Conservation (phyloP, 1,140 invertebrate species). For the Leptestheria dahalacensis region DNA sequence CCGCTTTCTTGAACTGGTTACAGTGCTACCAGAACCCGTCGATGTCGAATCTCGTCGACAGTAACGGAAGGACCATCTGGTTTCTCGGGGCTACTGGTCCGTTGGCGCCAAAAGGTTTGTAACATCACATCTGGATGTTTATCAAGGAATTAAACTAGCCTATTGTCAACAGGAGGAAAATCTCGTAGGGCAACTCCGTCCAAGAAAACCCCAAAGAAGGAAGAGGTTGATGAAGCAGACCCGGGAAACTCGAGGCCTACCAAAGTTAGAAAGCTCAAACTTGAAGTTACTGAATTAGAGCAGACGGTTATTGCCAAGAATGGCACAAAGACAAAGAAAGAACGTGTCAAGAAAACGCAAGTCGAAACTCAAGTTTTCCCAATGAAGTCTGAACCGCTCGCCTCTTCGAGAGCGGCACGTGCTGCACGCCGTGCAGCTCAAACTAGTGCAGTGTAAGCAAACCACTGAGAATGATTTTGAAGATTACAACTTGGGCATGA, state of each 20-base stretch:
- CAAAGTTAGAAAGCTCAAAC: background rate
- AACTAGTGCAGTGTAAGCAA: too few relatives aligned
- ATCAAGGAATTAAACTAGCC: background rate
- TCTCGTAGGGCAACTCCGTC: background rate
- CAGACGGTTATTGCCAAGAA: background rate
- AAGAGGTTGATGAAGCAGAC: background rate
- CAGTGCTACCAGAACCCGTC: constrained; percentile 27
- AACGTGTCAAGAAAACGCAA: too few relatives aligned
- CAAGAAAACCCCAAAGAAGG: background rate
- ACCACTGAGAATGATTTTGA: too few relatives aligned
- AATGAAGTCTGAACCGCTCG: too few relatives aligned
- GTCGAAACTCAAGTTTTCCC: too few relatives aligned
- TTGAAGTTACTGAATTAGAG: background rate
- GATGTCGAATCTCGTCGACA: constrained; percentile 28
- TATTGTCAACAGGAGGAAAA: background rate
- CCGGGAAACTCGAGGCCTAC: background rate
- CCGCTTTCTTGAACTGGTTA: constrained; percentile 25
- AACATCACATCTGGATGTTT: background rate
- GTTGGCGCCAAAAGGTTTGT: constrained; percentile 23
- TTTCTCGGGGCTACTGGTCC: constrained; percentile 26
- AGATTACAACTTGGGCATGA: too few relatives aligned
- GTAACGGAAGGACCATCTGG: constrained; percentile 28
- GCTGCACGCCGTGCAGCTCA: too few relatives aligned
- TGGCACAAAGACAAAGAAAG: too few relatives aligned
- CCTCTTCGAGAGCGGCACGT: too few relatives aligned